Conservation (phyloP, 2,888 invertebrate genomes). For the Micoletzkya japonica region DNA sequence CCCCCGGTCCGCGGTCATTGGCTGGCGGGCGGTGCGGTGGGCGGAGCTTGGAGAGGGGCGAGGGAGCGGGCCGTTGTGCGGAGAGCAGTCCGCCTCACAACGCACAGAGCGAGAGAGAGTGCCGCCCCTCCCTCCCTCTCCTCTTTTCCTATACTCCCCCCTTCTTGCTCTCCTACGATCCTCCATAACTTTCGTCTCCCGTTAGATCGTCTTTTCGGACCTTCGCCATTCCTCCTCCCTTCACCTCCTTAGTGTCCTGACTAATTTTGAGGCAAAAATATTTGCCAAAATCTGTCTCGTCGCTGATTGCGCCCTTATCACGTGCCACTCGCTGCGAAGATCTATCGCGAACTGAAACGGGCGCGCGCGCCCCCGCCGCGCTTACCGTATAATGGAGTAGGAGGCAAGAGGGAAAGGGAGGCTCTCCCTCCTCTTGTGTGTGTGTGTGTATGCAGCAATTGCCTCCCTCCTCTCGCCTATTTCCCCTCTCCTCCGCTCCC, state of each 20-base stretch:
- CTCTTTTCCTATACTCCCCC: constrained; percentile 10
- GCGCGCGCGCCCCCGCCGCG: not conserved
- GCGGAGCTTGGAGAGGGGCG: not conserved
- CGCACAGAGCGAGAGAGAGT: constrained; percentile 6
- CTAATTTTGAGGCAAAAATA: not conserved
- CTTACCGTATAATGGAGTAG: constrained; percentile 29
- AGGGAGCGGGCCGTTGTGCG: not conserved
- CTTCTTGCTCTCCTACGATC: not conserved
- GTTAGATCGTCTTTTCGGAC: not conserved
- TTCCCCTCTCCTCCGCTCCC: constrained; percentile 6
- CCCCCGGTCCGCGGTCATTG: constrained; percentile 1
- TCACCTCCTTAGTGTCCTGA: not conserved
- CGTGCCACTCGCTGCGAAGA: not conserved
- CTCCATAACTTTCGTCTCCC: constrained; percentile 1
- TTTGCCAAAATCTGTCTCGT: not conserved
- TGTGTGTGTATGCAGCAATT: no score
- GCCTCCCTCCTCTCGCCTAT: constrained; percentile 10
- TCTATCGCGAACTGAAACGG: no score
- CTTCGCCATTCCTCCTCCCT: not conserved
- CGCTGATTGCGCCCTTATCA: not conserved
- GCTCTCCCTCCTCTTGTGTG: constrained; percentile 1
- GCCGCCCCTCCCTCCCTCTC: not conserved
- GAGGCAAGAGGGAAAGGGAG: constrained; percentile 7
- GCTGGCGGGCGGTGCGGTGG: not conserved
- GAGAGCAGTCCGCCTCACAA: constrained; percentile 10